phyloP scores from a whole-genome alignment of 2,888 invertebrate genomes.

The Chrysotoxum bicinctum region DNA sequence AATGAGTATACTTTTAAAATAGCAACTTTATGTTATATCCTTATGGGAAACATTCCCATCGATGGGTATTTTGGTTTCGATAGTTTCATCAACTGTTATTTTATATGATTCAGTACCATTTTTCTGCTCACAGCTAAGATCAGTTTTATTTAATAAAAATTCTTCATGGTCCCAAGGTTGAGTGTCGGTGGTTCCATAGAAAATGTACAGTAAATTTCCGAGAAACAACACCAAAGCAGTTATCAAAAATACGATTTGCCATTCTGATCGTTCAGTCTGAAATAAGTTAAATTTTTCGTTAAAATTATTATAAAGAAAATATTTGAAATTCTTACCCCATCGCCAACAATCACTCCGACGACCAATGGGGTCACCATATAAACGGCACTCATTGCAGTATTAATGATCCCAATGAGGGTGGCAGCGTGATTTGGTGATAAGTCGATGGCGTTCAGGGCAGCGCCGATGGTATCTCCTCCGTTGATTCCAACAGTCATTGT shows the following conservation, averaged over 20 bases:
- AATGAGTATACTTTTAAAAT: not conserved
- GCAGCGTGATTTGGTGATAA: constrained; percentile 86
- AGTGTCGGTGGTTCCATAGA: constrained; percentile 17
- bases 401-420: constrained; percentile 86
- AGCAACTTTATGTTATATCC: not conserved
- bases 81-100: not conserved
- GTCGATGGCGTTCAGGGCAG: constrained; percentile 83
- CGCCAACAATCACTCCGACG: constrained; percentile 7
- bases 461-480: constrained; percentile 82
- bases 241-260: constrained; percentile 22
- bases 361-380: constrained; percentile 10
- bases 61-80: not conserved
- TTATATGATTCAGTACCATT: not conserved
- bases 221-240: constrained; percentile 15
- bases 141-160: not conserved
- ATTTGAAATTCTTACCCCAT: constrained; percentile 14
- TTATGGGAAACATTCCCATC: not conserved
- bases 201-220: constrained; percentile 18
- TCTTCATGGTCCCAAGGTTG: constrained; percentile 20
- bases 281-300: not conserved
- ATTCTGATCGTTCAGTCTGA: constrained; percentile 12
- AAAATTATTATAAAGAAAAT: not conserved
- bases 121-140: not conserved
- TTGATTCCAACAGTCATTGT: constrained; percentile 82
- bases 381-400: constrained; percentile 82